Evolutionary conservation across 1,140 invertebrate species (phyloP).

Genomic region (Drosophila rhopaloa): DNA sequence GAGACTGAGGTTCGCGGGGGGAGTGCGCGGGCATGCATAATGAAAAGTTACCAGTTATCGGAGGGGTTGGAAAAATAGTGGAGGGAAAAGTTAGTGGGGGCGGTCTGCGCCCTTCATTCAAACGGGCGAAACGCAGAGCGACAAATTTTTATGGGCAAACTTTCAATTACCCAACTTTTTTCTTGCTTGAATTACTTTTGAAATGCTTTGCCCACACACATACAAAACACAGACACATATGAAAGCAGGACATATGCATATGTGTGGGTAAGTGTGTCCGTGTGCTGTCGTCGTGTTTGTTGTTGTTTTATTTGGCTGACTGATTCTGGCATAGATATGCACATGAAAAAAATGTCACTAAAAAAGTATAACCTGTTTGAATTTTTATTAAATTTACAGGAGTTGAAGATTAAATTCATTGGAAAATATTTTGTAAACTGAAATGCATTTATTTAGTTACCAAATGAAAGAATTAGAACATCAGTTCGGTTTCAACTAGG

Average conservation of each 20-base stretch:
- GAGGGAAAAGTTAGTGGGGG: not conserved
- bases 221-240: slow-evolving; percentile 13
- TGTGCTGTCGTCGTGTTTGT: slow-evolving; percentile 16
- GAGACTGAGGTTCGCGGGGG: slow-evolving; percentile 12
- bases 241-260: slow-evolving; percentile 30
- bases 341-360: slow-evolving; percentile 1
- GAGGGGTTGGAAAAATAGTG: not conserved
- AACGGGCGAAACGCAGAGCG: slow-evolving; percentile 54
- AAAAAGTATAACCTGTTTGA: not conserved
- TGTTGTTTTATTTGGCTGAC: slow-evolving; percentile 19
- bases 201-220: slow-evolving; percentile 56
- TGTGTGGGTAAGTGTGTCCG: slow-evolving; percentile 27
- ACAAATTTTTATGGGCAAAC: slow-evolving; percentile 82
- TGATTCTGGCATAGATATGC: slow-evolving; percentile 25
- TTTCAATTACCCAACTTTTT: slow-evolving; percentile 82
- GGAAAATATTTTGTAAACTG: no score
- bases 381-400: slow-evolving; percentile 1
- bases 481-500: no score
- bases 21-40: slow-evolving; percentile 51
- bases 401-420: no score
- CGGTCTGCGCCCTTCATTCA: slow-evolving; percentile 39
- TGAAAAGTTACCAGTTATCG: slow-evolving; percentile 61
- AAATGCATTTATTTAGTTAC: no score
- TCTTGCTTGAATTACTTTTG: slow-evolving; percentile 81
- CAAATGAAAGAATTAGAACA: no score